Base-by-base conservation (phyloP, 2,113 vertebrate species). In the Notothenia rossii region DNA sequence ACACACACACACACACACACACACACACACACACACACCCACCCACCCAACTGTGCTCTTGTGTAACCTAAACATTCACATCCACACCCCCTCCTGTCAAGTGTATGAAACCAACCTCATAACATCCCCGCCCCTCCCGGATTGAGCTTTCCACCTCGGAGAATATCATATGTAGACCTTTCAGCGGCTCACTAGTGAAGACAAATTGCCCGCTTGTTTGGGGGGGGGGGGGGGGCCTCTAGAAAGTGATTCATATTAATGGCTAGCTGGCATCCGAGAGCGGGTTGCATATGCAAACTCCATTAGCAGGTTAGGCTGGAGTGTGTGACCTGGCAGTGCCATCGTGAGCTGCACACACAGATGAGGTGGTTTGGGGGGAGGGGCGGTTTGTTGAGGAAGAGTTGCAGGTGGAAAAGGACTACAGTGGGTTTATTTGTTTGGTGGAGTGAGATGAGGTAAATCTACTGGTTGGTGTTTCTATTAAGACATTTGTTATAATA, bases 181-280 rank as follows among this genome's bases (percentile, higher is more conserved):
- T 94, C 92, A 92, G 88, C 89, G 43, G 88, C 88, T 89, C 86
- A 82, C 92, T 94, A 94, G 92, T 93, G 91, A 95, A 94, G 95
- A 96, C 94, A 95, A 95, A 96, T 95, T 94, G 92, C 93, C 83
- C 70, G 88, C 90, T 90, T 94, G 90, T 93, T 92, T 90, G n/a
- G 79, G 86, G 48, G 76, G 67, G 77, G 89, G 22, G n/a, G n/a
- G 22, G 25, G 25, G 25, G 25, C 76, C 87, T 89, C 93, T 81
- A 72, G 90, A 93, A 92, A 94, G 90, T 93, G 91, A 94, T 94
- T 94, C 94, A 91, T 94, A 95, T 94, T 95, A 95, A 95, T 95
- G 93, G 92, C 81, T 91, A 84, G 91, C 91, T 92, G 92, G 89
- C 88, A 87, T 92, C 87, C 89, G 79, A 87, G 80, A 93, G 83